Percentiles rank a stretch among this genome's conserved stretches.
Conservation (phyloP, 2,888 invertebrate genomes). For the Ligdia adustata region DNA sequence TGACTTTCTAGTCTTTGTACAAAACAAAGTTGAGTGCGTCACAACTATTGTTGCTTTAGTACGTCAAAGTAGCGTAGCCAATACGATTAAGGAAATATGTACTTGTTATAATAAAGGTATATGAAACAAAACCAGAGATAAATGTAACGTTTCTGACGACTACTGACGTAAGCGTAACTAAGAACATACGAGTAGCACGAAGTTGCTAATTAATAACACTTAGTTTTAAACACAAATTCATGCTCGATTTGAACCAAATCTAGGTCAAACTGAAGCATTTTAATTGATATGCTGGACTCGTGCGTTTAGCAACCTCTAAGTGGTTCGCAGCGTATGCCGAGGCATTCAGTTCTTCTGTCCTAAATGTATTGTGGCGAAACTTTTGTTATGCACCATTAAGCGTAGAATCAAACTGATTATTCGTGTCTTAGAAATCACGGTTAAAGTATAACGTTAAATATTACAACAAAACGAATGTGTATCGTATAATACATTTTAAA, state of each 20-base stretch:
- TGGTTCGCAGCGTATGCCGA: constrained; percentile 45
- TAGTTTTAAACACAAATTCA: constrained; percentile 35
- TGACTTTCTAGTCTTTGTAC: too few relatives aligned
- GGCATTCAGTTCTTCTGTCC: constrained; percentile 46
- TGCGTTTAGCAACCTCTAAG: constrained; percentile 58
- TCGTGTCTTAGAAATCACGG: background rate
- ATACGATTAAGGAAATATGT: too few relatives aligned
- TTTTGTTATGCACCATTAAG: constrained; percentile 35
- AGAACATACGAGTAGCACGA: constrained; percentile 1
- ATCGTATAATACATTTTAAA: too few relatives aligned
- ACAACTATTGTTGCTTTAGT: too few relatives aligned
- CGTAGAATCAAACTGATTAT: constrained; percentile 11
- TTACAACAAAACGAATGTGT: too few relatives aligned
- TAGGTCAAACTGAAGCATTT: constrained; percentile 56
- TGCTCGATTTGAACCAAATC: constrained; percentile 52
- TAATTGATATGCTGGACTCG: constrained; percentile 69
- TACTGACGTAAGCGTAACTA: background rate
- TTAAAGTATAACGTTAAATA: too few relatives aligned
- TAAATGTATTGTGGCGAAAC: constrained; percentile 48
- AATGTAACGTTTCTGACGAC: background rate
- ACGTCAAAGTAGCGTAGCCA: too few relatives aligned
- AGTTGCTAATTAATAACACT: constrained; percentile 22
- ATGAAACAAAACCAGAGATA: background rate
- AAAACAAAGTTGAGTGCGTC: too few relatives aligned
- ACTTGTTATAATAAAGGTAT: too few relatives aligned